Evolutionary conservation across 2,113 vertebrate species (phyloP).

Genomic region (Stictonetta naevosa): DNA sequence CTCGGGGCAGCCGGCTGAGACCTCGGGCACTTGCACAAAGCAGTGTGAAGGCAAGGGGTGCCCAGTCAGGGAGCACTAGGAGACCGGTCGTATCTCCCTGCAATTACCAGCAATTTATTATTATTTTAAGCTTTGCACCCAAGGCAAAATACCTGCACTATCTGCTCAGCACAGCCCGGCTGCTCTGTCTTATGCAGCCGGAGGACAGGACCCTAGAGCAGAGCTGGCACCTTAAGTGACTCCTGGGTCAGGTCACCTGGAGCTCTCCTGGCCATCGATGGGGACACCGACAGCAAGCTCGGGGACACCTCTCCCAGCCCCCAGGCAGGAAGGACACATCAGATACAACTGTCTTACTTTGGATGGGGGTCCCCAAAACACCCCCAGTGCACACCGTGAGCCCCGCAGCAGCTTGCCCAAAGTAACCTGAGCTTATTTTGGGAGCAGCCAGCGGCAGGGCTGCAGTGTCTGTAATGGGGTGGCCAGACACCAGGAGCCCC

Average conservation of each 20-base stretch:
- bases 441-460: neutral
- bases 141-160: neutral
- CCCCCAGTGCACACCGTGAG: accelerated
- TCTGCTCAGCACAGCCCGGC: accelerated
- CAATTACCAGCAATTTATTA: too few relatives aligned
- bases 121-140: neutral
- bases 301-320: neutral
- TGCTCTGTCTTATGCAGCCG: neutral
- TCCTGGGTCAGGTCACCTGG: neutral
- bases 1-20: accelerated
- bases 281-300: too few relatives aligned
- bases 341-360: neutral
- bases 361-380: accelerated
- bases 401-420: accelerated
- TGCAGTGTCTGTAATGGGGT: neutral
- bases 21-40: neutral
- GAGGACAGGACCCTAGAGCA: neutral
- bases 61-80: neutral
- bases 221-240: neutral
- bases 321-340: accelerated
- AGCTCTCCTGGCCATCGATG: neutral
- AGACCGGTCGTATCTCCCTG: neutral
- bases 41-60: neutral
- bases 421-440: neutral
- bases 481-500: neutral